Evolutionary conservation across 35 echinoderm and acorn worm species (phyloP), one percentile per base, ranked within the genome.

Genomic region (Heliocidaris tuberculata): DNA sequence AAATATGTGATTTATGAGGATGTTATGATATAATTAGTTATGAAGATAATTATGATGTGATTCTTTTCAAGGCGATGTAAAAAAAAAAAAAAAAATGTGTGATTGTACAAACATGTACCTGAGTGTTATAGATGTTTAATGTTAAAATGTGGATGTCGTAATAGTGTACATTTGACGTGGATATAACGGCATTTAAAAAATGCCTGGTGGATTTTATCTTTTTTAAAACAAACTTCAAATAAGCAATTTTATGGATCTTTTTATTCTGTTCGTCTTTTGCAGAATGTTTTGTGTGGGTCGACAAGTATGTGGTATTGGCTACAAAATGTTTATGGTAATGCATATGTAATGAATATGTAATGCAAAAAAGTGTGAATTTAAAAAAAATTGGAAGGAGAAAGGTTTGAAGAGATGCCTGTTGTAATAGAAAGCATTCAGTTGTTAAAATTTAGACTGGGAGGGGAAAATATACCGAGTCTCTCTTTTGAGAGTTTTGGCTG

Each of bases 151-250:
- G 2, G 31, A 48, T 88, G 31, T 88, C 86, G 31, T 88, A 48
- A 48, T 32, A 88, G 47, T 88, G 86, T 88, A 88, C 47, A 88
- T 88, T 88, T 88, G 47, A 42, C 86, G 47, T 88, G 86, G 31
- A 48, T 42, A 88, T 88, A 48, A 32, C 15, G 30, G 86, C 86
- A 31, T 88, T 88, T 88, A 10, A 88, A 48, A 88, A 88, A 88
- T 31, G 86, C 47, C 31, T 13, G 47, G 86, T 48, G 47, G 86
- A 42, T 88, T 88, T 88, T 42, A 42, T 48, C 47, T 88, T 88
- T 88, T 88, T 88, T 42, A 88, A 88, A 88, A 88, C 86, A 88
- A 27, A 88, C 60, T 70, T 70, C 60, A 70, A 70, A 70, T 70
- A 70, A 70, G 60, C 60, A 88, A 88, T 88, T 88, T 88, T 48